These are phyloP conservation scores for Acanthopleura granulata DNA, from an alignment of 2,888 invertebrate genomes.

Conservation along the genomic window DNA sequence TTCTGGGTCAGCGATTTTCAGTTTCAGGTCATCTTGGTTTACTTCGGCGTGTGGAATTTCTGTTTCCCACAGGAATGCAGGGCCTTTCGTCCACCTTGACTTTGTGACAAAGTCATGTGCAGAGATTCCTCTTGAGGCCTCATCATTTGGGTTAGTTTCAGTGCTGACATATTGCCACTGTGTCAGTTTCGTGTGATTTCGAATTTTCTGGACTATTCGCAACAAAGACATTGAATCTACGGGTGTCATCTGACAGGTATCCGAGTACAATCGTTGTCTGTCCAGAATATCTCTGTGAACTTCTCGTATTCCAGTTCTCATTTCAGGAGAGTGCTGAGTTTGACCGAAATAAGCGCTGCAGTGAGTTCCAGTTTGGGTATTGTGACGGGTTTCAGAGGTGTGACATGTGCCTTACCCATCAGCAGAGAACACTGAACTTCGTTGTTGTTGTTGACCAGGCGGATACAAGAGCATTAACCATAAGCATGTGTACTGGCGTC, in stretches of 20 bases:
- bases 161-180: slow-evolving; percentile 34
- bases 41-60: not conserved
- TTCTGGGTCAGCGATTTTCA: slow-evolving; percentile 26
- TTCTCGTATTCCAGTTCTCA: slow-evolving; percentile 23
- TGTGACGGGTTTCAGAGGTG: slow-evolving; percentile 29
- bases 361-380: slow-evolving; percentile 30
- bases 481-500: slow-evolving; percentile 26
- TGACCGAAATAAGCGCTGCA: slow-evolving; percentile 29
- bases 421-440: slow-evolving; percentile 29
- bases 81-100: slow-evolving; percentile 27
- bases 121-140: slow-evolving; percentile 28
- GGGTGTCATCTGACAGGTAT: slow-evolving; percentile 29
- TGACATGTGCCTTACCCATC: slow-evolving; percentile 29
- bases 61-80: slow-evolving; percentile 26
- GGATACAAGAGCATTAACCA: slow-evolving; percentile 22
- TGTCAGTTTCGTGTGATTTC: slow-evolving; percentile 19
- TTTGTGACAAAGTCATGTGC: slow-evolving; percentile 20
- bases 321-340: slow-evolving; percentile 22
- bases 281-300: slow-evolving; percentile 26
- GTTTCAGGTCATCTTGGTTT: not conserved
- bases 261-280: slow-evolving; percentile 32
- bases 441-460: slow-evolving; percentile 14
- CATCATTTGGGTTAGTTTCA: slow-evolving; percentile 30
- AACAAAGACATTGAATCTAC: slow-evolving; percentile 30
- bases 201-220: slow-evolving; percentile 30